These are phyloP conservation scores for Nibea coibor DNA, from an alignment of 2,113 vertebrate species.

Conservation along the genomic window DNA sequence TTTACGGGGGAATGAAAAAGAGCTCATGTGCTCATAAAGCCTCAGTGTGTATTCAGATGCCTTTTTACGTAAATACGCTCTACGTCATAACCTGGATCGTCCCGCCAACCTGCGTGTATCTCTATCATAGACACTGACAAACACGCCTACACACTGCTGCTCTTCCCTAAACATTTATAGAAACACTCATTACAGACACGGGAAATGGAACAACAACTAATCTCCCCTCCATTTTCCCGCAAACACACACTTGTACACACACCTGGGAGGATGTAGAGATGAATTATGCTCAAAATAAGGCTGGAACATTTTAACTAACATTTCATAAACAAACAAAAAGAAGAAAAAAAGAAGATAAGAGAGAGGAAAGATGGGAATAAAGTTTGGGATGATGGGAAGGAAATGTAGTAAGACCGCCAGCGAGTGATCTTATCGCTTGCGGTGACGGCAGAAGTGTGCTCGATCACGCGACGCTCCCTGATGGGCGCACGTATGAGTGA, in stretches of 20 bases:
- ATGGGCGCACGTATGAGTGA: constrained; percentile 38
- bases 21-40: background rate
- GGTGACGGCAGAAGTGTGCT: constrained; percentile 23
- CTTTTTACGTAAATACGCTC: constrained; percentile 39
- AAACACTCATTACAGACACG: constrained; percentile 53
- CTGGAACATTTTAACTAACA: constrained; percentile 1
- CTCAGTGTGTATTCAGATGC: background rate
- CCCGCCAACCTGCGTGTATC: constrained; percentile 24
- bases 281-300: constrained; percentile 24
- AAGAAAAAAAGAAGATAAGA: background rate
- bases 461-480: constrained; percentile 10
- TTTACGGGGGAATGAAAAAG: constrained; percentile 35
- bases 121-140: constrained; percentile 49
- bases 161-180: constrained; percentile 71
- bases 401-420: constrained; percentile 5
- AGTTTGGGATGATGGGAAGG: constrained; percentile 39
- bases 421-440: constrained; percentile 47
- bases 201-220: constrained; percentile 57
- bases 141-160: constrained; percentile 58
- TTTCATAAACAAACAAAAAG: constrained; percentile 29
- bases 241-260: constrained; percentile 35
- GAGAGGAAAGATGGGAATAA: background rate
- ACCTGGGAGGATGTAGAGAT: constrained; percentile 55
- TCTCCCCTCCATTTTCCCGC: constrained; percentile 25
- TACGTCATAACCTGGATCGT: constrained; percentile 30